Percentiles rank a stretch among this genome's conserved stretches.
Conservation (phyloP, 1,140 invertebrate species). For the Drosophila pandora region DNA sequence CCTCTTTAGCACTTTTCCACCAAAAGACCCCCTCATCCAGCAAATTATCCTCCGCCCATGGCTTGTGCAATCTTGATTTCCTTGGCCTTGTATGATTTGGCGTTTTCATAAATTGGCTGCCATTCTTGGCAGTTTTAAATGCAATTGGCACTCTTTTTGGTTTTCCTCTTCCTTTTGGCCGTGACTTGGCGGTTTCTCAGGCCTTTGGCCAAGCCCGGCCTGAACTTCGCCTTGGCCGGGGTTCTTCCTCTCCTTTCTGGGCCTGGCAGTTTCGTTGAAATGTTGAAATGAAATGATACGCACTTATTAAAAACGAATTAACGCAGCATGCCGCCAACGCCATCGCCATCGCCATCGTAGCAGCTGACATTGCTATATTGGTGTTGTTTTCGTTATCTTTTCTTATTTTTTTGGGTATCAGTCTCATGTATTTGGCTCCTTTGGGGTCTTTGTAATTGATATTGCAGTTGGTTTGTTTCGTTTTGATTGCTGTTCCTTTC, state of each 20-base stretch:
- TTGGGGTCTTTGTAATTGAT: slow-evolving; percentile 71
- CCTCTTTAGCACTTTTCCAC: slow-evolving; percentile 62
- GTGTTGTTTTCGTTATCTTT: slow-evolving; percentile 54
- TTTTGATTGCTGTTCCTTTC: slow-evolving; percentile 16
- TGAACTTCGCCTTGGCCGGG: slow-evolving; percentile 9
- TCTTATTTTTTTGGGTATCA: slow-evolving; percentile 7
- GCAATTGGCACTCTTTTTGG: slow-evolving; percentile 78
- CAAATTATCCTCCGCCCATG: not conserved
- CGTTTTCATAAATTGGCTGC: slow-evolving; percentile 82
- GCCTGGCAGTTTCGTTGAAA: slow-evolving; percentile 64
- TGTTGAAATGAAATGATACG: slow-evolving; percentile 82
- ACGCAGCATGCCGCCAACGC: slow-evolving; percentile 72
- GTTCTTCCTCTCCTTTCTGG: slow-evolving; percentile 21
- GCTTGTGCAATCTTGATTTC: slow-evolving; percentile 77
- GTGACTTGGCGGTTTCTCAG: slow-evolving; percentile 51
- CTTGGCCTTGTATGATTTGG: slow-evolving; percentile 79
- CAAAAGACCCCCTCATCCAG: slow-evolving; percentile 2
- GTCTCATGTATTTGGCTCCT: slow-evolving; percentile 36
- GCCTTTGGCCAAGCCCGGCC: slow-evolving; percentile 20
- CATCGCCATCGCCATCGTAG: slow-evolving; percentile 37
- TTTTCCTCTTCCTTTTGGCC: slow-evolving; percentile 36
- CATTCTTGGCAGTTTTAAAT: slow-evolving; percentile 66
- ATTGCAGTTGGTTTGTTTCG: slow-evolving; percentile 56
- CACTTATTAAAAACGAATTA: slow-evolving; percentile 83
- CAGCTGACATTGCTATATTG: slow-evolving; percentile 59